Conservation (phyloP, 2,888 invertebrate species). For the Hofmannophila pseudospretella region DNA sequence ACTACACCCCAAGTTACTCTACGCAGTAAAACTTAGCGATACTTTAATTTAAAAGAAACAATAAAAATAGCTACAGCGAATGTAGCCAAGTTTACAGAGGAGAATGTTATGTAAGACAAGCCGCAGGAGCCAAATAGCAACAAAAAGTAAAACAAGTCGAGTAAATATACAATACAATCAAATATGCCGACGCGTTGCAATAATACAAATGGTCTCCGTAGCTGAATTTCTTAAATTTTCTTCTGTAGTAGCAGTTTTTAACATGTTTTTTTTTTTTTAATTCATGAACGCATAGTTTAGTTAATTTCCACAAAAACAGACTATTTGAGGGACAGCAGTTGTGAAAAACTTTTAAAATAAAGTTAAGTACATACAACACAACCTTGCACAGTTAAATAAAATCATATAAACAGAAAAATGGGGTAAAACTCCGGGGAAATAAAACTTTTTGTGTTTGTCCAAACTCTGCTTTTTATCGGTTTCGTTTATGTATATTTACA, state of each 20-base stretch:
- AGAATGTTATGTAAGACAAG: slow-evolving; percentile 12
- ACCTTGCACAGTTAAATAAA: slow-evolving; percentile 18
- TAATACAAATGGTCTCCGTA: slow-evolving; percentile 7
- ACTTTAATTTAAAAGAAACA: slow-evolving; percentile 6
- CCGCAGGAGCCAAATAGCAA: slow-evolving; percentile 11
- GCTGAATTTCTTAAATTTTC: slow-evolving; percentile 5
- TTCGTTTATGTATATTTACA: slow-evolving; percentile 15
- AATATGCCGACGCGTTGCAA: slow-evolving; percentile 11
- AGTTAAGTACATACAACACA: too few relatives aligned
- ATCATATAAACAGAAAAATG: slow-evolving; percentile 17
- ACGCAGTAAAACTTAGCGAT: slow-evolving; percentile 13
- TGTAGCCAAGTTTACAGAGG: slow-evolving; percentile 12
- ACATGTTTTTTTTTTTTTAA: too few relatives aligned
- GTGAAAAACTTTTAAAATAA: too few relatives aligned
- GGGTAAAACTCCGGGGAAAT: slow-evolving; percentile 21
- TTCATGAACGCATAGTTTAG: too few relatives aligned
- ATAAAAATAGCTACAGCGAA: slow-evolving; percentile 2
- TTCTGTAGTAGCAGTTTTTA: background rate
- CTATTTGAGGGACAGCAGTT: too few relatives aligned
- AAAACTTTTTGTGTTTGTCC: slow-evolving; percentile 19
- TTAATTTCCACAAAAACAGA: too few relatives aligned
- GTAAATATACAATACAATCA: background rate
- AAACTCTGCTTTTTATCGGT: slow-evolving; percentile 21
- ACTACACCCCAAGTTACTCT: slow-evolving; percentile 17
- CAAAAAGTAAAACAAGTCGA: slow-evolving; percentile 10